Conservation (phyloP, 2,113 vertebrate genomes). For the Thunnus maccoyii region DNA sequence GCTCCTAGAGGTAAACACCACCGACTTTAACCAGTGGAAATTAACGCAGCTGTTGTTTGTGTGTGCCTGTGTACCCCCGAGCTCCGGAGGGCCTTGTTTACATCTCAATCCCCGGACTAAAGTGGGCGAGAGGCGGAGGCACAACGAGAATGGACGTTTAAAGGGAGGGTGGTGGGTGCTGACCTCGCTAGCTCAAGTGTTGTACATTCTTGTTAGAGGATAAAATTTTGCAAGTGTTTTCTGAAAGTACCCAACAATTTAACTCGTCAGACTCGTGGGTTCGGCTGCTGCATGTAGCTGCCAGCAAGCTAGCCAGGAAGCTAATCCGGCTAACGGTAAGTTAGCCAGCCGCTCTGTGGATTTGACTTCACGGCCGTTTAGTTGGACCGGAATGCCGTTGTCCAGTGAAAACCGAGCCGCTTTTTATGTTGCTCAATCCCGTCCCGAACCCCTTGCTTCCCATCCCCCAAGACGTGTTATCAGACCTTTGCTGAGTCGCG, state of each 20-base stretch:
- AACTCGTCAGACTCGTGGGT: not conserved
- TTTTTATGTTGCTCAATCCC: not conserved
- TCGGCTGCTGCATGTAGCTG: slow-evolving; percentile 12
- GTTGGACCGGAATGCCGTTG: not conserved
- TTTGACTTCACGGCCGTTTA: slow-evolving; percentile 13
- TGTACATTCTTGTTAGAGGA: not conserved
- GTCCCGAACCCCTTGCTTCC: not conserved
- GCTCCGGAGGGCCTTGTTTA: slow-evolving; percentile 86
- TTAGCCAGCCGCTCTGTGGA: slow-evolving; percentile 36
- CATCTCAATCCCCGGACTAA: slow-evolving; percentile 83
- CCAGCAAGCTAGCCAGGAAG: slow-evolving; percentile 63
- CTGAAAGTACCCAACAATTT: not conserved
- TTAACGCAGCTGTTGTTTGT: not conserved
- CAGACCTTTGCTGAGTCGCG: slow-evolving; percentile 62
- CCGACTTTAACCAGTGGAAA: not conserved
- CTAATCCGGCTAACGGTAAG: slow-evolving; percentile 71
- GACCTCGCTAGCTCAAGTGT: not conserved
- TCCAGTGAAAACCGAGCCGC: not conserved
- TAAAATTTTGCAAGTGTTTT: not conserved
- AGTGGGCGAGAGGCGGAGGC: slow-evolving; percentile 72
- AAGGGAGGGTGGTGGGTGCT: slow-evolving; percentile 11
- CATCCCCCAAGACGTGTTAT: slow-evolving; percentile 40
- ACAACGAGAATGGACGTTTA: slow-evolving; percentile 32
- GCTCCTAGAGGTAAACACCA: slow-evolving; percentile 73
- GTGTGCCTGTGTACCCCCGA: slow-evolving; percentile 26